These are phyloP conservation scores for Poecilobothrus nobilitatus DNA, from an alignment of 2,888 invertebrate genomes.

Conservation along the genomic window DNA sequence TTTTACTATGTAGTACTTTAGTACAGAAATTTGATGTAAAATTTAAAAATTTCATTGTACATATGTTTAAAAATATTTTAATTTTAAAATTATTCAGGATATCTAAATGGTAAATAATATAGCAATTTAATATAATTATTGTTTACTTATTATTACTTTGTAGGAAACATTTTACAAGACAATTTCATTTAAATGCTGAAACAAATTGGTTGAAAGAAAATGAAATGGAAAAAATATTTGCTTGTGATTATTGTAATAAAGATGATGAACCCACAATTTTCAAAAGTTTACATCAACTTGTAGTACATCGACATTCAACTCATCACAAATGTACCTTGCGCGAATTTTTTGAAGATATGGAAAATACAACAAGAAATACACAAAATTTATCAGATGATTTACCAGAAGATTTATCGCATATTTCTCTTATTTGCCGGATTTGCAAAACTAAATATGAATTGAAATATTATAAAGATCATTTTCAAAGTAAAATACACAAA, in stretches of 20 bases:
- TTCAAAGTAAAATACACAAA: neutral
- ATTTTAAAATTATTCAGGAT: too few relatives aligned
- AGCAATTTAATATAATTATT: too few relatives aligned
- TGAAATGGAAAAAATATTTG: neutral
- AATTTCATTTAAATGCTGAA: neutral
- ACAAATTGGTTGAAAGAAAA: neutral
- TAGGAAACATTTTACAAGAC: neutral
- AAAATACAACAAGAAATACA: neutral
- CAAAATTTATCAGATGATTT: neutral
- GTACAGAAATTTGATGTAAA: too few relatives aligned
- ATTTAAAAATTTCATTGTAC: too few relatives aligned
- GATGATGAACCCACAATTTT: neutral
- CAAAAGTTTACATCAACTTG: neutral
- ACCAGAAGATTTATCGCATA: neutral
- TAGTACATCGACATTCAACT: neutral
- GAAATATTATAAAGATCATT: neutral
- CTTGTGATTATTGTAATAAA: neutral
- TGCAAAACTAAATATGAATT: neutral
- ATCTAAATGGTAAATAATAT: too few relatives aligned
- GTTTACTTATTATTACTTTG: neutral
- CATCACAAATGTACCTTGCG: neutral
- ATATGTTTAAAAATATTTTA: too few relatives aligned
- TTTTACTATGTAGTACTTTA: too few relatives aligned
- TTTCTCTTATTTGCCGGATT: neutral
- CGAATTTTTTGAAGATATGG: neutral